A percentile compares a stretch with the other conserved stretches of the same genome.
Evolutionary conservation across 2,113 vertebrate species (phyloP).

Genomic region (Donacobius atricapilla): DNA sequence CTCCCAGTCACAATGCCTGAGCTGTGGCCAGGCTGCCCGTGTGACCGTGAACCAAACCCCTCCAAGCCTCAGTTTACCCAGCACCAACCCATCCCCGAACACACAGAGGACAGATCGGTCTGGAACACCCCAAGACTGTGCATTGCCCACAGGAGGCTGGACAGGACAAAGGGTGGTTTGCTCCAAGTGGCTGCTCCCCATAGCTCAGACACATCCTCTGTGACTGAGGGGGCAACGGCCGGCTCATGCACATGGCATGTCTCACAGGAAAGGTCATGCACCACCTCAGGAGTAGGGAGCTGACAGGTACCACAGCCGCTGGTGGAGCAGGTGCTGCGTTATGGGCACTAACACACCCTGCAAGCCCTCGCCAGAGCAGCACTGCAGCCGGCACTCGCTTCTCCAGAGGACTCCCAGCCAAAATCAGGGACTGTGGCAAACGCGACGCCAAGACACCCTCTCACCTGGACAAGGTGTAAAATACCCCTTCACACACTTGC

Average conservation of each 20-base stretch:
- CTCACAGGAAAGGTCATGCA: background rate
- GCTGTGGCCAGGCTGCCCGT: background rate
- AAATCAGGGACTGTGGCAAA: background rate
- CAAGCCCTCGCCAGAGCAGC: background rate
- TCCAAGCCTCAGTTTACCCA: constrained; percentile 31
- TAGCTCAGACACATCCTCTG: rapidly evolving
- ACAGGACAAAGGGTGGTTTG: background rate
- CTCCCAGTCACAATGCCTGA: background rate
- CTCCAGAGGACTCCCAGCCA: background rate
- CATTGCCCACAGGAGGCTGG: background rate
- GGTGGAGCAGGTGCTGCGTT: background rate
- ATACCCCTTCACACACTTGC: rapidly evolving
- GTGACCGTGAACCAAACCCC: background rate
- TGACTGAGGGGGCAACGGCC: background rate
- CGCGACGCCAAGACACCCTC: background rate
- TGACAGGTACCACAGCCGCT: background rate
- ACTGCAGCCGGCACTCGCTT: background rate
- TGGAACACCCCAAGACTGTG: rapidly evolving
- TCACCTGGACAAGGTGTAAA: background rate
- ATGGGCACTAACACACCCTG: background rate
- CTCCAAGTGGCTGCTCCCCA: background rate
- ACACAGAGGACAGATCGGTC: background rate
- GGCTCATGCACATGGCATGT: background rate
- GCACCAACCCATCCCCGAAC: background rate
- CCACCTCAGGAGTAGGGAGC: background rate